Conservation (phyloP, 2,113 vertebrate genomes). For the Chiloscyllium plagiosum region DNA sequence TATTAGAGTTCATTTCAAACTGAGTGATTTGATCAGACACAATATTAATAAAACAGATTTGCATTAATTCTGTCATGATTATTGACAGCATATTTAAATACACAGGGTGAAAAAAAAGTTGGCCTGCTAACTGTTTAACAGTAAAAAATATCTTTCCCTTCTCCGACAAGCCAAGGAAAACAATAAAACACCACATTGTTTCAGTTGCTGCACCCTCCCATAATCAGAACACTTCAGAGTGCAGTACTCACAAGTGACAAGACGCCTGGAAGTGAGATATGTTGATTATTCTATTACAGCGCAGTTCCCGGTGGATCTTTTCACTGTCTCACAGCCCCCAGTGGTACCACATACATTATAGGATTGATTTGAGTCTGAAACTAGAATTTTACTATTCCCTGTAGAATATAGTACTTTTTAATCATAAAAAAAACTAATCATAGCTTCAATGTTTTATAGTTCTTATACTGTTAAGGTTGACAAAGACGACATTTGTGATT, state of each 20-base stretch:
- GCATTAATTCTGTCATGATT: neutral
- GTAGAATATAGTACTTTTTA: neutral
- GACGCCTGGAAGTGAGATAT: slow-evolving; percentile 22
- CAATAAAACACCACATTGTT: slow-evolving; percentile 32
- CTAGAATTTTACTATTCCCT: neutral
- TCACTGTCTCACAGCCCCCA: neutral
- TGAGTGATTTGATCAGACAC: neutral
- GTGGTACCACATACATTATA: neutral
- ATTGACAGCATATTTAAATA: neutral
- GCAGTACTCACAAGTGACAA: neutral
- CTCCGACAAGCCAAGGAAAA: slow-evolving; percentile 11
- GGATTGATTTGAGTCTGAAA: neutral
- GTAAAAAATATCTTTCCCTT: slow-evolving; percentile 23
- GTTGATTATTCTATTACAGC: slow-evolving; percentile 14
- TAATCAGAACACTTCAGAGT: slow-evolving; percentile 32
- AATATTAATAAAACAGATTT: neutral
- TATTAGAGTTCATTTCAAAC: neutral
- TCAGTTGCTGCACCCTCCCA: slow-evolving; percentile 22
- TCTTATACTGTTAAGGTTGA: neutral
- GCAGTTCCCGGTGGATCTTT: slow-evolving; percentile 1
- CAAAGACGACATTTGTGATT: neutral
- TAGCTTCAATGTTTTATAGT: neutral
- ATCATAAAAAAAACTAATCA: neutral
- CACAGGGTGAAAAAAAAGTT: neutral
- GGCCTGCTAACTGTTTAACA: neutral